These are phyloP conservation scores for Halisarca cf. caerulea DNA, from an alignment of 37 sponge, comb jelly and placozoan species.

Conservation along the genomic window DNA sequence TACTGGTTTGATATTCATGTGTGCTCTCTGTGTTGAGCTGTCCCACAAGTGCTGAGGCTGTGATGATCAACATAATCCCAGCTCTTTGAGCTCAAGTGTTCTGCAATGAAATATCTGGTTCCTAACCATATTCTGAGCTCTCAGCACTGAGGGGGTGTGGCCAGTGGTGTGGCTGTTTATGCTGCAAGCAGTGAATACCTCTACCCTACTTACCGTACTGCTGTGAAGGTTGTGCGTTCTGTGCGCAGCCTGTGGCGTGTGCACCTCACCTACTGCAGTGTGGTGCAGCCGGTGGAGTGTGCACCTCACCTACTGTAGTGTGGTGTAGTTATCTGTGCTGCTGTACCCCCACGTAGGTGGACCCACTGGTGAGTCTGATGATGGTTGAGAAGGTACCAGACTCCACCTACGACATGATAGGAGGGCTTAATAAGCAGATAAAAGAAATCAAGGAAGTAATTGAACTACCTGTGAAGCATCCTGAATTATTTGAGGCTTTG, in stretches of 20 bases:
- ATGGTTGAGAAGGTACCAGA: slow-evolving; percentile 99
- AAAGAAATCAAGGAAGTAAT: slow-evolving; percentile 99
- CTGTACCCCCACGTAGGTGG: slow-evolving; percentile 61
- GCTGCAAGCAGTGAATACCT: too few relatives aligned
- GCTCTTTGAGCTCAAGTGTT: neutral
- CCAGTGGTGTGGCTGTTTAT: too few relatives aligned
- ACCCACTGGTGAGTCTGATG: slow-evolving; percentile 99
- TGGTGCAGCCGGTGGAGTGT: neutral
- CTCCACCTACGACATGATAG: slow-evolving; percentile 99
- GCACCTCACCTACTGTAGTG: neutral
- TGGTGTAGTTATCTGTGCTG: too few relatives aligned
- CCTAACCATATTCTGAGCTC: too few relatives aligned
- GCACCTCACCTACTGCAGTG: neutral
- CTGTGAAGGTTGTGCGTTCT: too few relatives aligned
- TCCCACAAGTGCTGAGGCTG: neutral
- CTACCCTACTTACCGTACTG: too few relatives aligned
- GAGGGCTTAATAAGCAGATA: slow-evolving; percentile 98
- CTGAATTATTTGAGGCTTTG: slow-evolving; percentile 96
- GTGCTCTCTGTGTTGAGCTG: too few relatives aligned
- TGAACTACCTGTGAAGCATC: slow-evolving; percentile 98
- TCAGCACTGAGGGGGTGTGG: too few relatives aligned
- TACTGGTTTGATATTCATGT: too few relatives aligned
- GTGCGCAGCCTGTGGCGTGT: too few relatives aligned
- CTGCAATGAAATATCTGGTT: slow-evolving; percentile 2
- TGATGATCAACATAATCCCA: slow-evolving; percentile 8